Evolutionary conservation across 2,888 invertebrate genomes (phyloP).

Genomic region (Anoplius nigerrimus): DNA sequence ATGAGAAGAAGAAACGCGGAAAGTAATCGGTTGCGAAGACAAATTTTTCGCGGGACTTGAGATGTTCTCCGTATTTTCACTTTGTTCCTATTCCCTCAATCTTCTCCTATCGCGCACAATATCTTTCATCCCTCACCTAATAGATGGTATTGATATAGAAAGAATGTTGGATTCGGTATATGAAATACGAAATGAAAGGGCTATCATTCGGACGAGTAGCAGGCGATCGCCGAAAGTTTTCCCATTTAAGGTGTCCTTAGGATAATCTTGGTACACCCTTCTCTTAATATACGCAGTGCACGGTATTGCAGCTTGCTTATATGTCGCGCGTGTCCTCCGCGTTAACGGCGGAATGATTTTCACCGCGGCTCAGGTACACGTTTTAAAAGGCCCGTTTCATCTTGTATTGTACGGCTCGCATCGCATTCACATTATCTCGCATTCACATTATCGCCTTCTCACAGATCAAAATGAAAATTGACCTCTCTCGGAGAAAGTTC

Average conservation of each 20-base stretch:
- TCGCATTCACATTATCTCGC: slow-evolving; percentile 1
- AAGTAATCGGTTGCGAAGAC: slow-evolving; percentile 10
- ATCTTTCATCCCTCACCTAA: slow-evolving; percentile 21
- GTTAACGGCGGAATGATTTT: slow-evolving; percentile 53
- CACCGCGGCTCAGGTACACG: slow-evolving; percentile 71
- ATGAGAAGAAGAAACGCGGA: slow-evolving; percentile 27
- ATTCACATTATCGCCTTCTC: slow-evolving; percentile 11
- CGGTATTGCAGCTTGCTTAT: slow-evolving; percentile 46
- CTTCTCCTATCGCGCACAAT: slow-evolving; percentile 11
- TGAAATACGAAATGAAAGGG: slow-evolving; percentile 59
- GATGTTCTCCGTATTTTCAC: neutral
- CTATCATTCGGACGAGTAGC: slow-evolving; percentile 32
- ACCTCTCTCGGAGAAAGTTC: neutral
- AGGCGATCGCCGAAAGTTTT: slow-evolving; percentile 39
- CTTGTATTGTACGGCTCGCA: slow-evolving; percentile 53
- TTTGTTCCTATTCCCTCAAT: slow-evolving; percentile 42
- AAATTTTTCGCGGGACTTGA: too few species aligned
- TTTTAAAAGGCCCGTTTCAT: slow-evolving; percentile 67
- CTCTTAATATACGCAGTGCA: slow-evolving; percentile 19
- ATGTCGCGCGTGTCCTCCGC: slow-evolving; percentile 60
- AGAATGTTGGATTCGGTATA: slow-evolving; percentile 14
- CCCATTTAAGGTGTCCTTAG: neutral
- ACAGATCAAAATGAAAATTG: slow-evolving; percentile 39
- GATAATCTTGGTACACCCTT: neutral
- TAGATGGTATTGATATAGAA: slow-evolving; percentile 30